Percentiles rank a stretch among this genome's conserved stretches.
Evolutionary conservation across 2,113 vertebrate genomes (phyloP).

Genomic region (Ptychochromis oligacanthus): DNA sequence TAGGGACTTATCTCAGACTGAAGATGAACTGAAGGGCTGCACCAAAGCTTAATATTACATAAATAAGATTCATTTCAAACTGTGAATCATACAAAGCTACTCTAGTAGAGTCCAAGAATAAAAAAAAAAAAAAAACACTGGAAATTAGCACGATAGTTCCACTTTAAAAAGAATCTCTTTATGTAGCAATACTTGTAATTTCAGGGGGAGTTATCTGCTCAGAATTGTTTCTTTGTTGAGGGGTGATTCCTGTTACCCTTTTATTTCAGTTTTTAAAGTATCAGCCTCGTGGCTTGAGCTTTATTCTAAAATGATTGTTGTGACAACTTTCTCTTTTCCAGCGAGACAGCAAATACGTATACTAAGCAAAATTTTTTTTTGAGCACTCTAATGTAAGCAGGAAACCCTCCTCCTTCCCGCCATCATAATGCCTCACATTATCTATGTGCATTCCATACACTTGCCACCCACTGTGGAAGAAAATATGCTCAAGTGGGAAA

Average conservation of each 20-base stretch:
- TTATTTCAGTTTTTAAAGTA: background rate
- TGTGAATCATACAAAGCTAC: background rate
- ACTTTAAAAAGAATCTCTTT: background rate
- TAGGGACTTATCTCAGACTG: background rate
- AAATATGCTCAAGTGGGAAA: conserved; percentile 26
- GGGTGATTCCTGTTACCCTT: background rate
- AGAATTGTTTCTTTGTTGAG: background rate
- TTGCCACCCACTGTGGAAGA: conserved; percentile 32
- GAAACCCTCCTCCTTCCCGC: conserved; percentile 9
- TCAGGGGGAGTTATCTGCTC: background rate
- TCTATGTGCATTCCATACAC: conserved; percentile 16
- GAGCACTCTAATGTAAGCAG: background rate
- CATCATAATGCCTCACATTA: conserved; percentile 17
- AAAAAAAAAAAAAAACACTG: background rate
- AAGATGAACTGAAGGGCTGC: background rate
- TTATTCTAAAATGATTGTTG: background rate
- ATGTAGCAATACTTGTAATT: background rate
- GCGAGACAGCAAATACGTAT: background rate
- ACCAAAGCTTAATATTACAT: background rate
- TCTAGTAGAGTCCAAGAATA: background rate
- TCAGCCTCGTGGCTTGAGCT: background rate
- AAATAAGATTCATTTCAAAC: background rate
- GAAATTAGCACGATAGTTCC: background rate
- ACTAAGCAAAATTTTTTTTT: background rate
- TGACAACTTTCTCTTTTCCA: background rate